Percentiles rank a stretch among this genome's conserved stretches.
phyloP scores from a whole-genome alignment of 2,888 invertebrate genomes.

The Sminthurinus aureus region DNA sequence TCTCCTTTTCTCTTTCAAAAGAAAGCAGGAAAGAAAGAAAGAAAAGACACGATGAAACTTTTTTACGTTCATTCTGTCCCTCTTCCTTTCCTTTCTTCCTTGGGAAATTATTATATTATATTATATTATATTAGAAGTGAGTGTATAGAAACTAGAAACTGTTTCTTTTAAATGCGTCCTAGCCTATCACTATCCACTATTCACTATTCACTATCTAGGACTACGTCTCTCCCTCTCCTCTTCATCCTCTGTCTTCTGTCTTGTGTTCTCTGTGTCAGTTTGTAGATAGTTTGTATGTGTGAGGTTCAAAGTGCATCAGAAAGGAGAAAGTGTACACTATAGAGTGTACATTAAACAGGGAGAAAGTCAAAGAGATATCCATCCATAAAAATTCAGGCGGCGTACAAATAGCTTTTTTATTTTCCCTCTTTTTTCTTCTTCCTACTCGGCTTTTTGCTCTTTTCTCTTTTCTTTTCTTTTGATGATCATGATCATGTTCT shows the following conservation, averaged over 20 bases:
- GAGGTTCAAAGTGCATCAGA: neutral
- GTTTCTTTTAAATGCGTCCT: too few species aligned
- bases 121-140: too few species aligned
- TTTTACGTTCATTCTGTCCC: neutral
- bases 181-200: too few species aligned
- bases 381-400: conserved; percentile 23
- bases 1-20: neutral
- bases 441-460: neutral
- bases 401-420: conserved; percentile 20
- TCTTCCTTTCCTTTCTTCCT: neutral
- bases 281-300: neutral
- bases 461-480: neutral
- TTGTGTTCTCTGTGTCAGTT: too few species aligned
- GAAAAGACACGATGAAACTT: neutral
- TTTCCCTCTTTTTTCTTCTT: neutral
- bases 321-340: neutral
- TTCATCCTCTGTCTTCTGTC: too few species aligned
- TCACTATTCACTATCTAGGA: too few species aligned
- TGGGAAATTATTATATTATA: neutral
- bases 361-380: neutral
- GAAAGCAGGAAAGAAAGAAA: neutral
- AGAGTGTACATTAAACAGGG: neutral
- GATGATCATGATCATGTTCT: neutral
- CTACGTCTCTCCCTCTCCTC: neutral
- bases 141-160: too few species aligned